Base-by-base conservation (phyloP, 2,113 vertebrate genomes). In the Cyanoderma ruficeps region DNA sequence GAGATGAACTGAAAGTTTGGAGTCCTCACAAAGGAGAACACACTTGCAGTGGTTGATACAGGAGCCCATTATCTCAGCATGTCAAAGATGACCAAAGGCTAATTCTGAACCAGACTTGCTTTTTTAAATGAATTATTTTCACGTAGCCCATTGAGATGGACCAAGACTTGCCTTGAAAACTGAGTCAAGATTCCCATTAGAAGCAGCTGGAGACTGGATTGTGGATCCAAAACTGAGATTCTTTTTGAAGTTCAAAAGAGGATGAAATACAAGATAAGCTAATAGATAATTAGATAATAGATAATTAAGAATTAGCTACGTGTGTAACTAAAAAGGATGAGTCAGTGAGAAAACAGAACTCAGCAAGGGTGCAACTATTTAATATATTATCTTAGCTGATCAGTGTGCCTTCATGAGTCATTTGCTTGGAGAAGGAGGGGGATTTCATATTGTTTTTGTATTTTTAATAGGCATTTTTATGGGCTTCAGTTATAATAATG, bases 401-500 rank as follows among this genome's bases (percentile, higher is more conserved):
- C 90, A 87, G 72, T 64, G 64, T 89, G 92, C 60, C 50, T 93
- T 72, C 49, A n/a, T 93, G 94, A 96, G 89, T 94, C 93, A 94
- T 82, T 92, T 95, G 83, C 93, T 84, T 93, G 61, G 49, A 75
- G 64, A 94, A 84, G 90, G 86, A 96, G 52, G 39, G 47, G 83
- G 72, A 87, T 87, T 83, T 96, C 81, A 87, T 80, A 91, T 91
- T 94, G 84, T 3, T 90, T 96, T 91, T 96, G 79, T 96, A 86
- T 92, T 96, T 94, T 92, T 96, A 96, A 95, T 78, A 89, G 86
- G 88, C 90, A 92, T 96, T 96, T 94, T 96, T 92, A 92, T 70
- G 76, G 93, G 83, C 92, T 82, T 86, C 85, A 88, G 88, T 90
- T 94, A 83, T n/a, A 96, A 93, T 90, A 96, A 97, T 93, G 88